Conservation (phyloP, 2,797 vertebrate genomes). For the Philypnodon macrostomus region DNA sequence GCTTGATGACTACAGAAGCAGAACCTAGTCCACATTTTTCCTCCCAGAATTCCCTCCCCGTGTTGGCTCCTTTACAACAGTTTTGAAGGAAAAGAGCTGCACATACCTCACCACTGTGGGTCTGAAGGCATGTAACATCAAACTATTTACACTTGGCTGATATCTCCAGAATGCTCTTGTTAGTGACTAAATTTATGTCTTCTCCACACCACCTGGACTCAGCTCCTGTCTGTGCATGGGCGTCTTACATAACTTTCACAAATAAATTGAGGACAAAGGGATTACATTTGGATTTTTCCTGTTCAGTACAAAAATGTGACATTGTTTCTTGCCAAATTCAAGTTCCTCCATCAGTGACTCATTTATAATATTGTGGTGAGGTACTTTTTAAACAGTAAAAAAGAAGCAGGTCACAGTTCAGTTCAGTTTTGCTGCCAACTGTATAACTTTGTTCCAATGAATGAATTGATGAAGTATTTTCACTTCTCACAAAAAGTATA, state of each 20-base stretch:
- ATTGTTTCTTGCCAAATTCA: slow-evolving; percentile 5
- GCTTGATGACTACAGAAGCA: background rate
- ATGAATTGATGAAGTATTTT: too few species aligned
- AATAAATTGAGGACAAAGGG: slow-evolving; percentile 3
- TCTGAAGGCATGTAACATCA: background rate
- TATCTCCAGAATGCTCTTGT: background rate
- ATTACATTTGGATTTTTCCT: slow-evolving; percentile 5
- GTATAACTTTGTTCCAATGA: too few species aligned
- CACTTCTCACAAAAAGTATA: too few species aligned
- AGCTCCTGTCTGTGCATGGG: background rate
- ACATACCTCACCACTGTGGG: background rate
- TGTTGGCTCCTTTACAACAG: background rate
- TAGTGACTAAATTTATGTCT: slow-evolving; percentile 4
- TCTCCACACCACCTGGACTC: background rate
- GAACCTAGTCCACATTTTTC: background rate
- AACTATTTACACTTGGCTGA: slow-evolving; percentile 2
- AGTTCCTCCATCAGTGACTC: background rate
- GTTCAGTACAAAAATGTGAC: background rate
- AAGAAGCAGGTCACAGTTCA: background rate
- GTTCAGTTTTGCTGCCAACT: background rate
- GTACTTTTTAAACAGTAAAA: background rate
- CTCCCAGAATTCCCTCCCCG: background rate
- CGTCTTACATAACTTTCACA: slow-evolving; percentile 11
- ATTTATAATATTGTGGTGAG: background rate
- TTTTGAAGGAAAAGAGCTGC: background rate